A percentile compares a stretch with the other conserved stretches of the same genome.
These are phyloP conservation scores for Nomada flava DNA, from an alignment of 2,888 invertebrate genomes.

Conservation along the genomic window DNA sequence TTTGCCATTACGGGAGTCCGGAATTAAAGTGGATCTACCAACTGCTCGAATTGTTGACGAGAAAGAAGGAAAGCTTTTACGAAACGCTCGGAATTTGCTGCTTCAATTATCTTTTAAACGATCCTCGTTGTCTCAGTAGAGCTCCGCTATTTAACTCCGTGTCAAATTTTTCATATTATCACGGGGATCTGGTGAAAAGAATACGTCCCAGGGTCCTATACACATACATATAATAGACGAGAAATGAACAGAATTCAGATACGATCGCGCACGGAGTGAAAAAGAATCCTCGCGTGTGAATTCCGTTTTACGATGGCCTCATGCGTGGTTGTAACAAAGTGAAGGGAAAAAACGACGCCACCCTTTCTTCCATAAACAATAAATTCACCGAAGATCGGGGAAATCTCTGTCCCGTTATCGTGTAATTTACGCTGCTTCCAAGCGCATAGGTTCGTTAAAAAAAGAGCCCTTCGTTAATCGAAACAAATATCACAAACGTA, in stretches of 20 bases:
- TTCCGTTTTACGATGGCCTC: constrained; percentile 8
- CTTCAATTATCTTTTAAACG: constrained; percentile 5
- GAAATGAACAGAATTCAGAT: constrained; percentile 57
- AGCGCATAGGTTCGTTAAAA: no score
- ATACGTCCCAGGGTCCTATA: background rate
- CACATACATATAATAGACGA: constrained; percentile 51
- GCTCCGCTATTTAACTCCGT: background rate
- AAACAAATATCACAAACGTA: constrained; percentile 16
- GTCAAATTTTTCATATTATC: background rate
- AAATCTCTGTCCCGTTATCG: constrained; percentile 32
- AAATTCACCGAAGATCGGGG: background rate
- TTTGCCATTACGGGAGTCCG: constrained; percentile 9
- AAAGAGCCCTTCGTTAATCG: constrained; percentile 18
- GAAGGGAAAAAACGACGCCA: constrained; percentile 12
- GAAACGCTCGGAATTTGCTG: background rate
- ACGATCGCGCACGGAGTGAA: constrained; percentile 40
- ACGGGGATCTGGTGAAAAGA: background rate
- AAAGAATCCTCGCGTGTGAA: constrained; percentile 23
- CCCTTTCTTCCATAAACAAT: constrained; percentile 30
- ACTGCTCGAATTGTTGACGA: background rate
- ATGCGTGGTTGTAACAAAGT: constrained; percentile 17
- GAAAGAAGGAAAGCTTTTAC: background rate
- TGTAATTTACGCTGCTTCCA: constrained; percentile 23
- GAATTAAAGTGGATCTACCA: constrained; percentile 17
- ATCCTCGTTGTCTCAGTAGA: background rate